Percentiles rank a stretch among this genome's conserved stretches.
These are phyloP conservation scores for Oceanodroma leucorhoa DNA, from an alignment of 2,797 vertebrate species.

Conservation along the genomic window DNA sequence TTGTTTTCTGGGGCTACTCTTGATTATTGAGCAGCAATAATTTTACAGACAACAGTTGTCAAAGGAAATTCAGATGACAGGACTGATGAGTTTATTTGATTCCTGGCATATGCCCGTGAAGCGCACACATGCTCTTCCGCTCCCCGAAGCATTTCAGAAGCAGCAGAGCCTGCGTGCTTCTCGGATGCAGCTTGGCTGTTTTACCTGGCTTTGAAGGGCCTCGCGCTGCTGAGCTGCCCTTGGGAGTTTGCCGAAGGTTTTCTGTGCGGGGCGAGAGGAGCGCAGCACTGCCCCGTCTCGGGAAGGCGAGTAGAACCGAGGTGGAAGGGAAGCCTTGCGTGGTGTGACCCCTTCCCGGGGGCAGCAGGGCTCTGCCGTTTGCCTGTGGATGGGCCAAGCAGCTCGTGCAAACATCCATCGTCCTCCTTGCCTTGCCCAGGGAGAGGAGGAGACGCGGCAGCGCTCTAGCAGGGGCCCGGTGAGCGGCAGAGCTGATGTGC, in stretches of 20 bases:
- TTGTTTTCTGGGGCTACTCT: slow-evolving; percentile 36
- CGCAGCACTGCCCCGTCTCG: accelerated
- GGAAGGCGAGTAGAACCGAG: neutral
- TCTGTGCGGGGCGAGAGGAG: neutral
- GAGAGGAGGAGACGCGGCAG: neutral
- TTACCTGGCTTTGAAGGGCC: neutral
- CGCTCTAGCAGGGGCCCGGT: no score
- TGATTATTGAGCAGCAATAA: slow-evolving; percentile 23
- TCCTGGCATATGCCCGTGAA: slow-evolving; percentile 9
- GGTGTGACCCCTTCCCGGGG: neutral
- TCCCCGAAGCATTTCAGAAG: neutral
- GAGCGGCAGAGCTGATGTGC: neutral
- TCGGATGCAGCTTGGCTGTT: neutral
- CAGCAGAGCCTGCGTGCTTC: neutral
- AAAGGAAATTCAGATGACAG: neutral
- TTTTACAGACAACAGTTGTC: slow-evolving; percentile 39
- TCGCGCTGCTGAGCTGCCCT: neutral
- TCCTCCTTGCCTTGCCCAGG: no score
- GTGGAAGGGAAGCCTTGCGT: neutral
- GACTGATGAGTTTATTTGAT: slow-evolving; percentile 29
- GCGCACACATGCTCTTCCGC: neutral
- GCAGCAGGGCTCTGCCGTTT: neutral
- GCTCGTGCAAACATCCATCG: neutral
- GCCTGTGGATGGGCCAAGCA: no score
- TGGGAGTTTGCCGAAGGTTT: accelerated